A percentile compares a stretch with the other conserved stretches of the same genome.
Conservation (phyloP, 2,888 invertebrate genomes). For the Cyrtodaria siliqua region DNA sequence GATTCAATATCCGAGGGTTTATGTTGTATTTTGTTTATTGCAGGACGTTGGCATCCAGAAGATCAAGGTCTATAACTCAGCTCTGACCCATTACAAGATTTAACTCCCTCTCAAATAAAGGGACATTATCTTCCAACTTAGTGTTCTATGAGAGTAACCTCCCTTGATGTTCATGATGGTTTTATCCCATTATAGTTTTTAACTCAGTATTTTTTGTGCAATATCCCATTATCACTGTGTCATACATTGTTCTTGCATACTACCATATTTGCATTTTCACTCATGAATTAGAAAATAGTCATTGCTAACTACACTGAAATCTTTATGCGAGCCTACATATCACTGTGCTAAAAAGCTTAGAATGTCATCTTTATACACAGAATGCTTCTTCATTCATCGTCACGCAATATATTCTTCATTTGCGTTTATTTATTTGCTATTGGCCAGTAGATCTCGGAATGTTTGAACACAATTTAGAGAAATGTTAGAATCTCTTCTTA, state of each 20-base stretch:
- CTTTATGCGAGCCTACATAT: too few species aligned
- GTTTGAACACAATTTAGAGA: too few species aligned
- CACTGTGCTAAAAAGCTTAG: too few species aligned
- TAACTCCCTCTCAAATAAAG: conserved; percentile 20
- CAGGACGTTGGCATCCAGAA: conserved; percentile 38
- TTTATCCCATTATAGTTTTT: conserved; percentile 3
- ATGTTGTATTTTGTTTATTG: conserved; percentile 21
- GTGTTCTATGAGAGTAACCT: conserved; percentile 27
- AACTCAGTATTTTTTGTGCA: conserved; percentile 26
- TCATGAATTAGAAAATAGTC: background rate
- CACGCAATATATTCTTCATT: too few species aligned
- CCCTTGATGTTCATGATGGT: conserved; percentile 5
- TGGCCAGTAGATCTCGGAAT: too few species aligned
- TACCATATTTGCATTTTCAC: conserved; percentile 12
- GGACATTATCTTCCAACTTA: conserved; percentile 13
- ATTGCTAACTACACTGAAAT: too few species aligned
- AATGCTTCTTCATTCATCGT: too few species aligned
- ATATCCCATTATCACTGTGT: conserved; percentile 17
- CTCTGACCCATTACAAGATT: conserved; percentile 63
- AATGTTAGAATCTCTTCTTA: too few species aligned
- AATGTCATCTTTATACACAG: too few species aligned
- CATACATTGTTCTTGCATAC: conserved; percentile 15
- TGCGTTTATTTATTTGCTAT: too few species aligned
- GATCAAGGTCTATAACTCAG: conserved; percentile 45
- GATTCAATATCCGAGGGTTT: too few species aligned